Evolutionary conservation across 2,797 vertebrate species (phyloP).

Genomic region (Arrhamphus sclerolepis): DNA sequence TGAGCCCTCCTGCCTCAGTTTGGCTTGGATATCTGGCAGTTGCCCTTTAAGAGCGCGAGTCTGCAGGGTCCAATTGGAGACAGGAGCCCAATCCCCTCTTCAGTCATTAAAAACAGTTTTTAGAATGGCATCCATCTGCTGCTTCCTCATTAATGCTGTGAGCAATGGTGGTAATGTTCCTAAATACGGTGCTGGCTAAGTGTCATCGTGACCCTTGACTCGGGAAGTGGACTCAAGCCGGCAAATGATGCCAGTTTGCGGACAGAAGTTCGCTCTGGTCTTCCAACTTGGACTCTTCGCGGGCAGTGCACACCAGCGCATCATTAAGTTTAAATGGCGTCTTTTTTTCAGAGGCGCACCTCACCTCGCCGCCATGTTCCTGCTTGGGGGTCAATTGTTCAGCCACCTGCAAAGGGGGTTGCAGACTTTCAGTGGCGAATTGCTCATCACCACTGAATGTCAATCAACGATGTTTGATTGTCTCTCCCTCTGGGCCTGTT

Average conservation of each 20-base stretch:
- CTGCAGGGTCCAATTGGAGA: conserved; percentile 70
- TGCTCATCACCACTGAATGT: conserved; percentile 24
- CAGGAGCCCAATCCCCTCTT: conserved; percentile 71
- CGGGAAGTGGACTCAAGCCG: conserved; percentile 72
- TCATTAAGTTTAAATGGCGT: conserved; percentile 66
- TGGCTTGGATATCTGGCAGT: conserved; percentile 71
- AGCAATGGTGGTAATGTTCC: conserved; percentile 77
- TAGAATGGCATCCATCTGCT: conserved; percentile 80
- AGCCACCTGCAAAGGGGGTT: conserved; percentile 15
- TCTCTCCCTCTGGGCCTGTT: conserved; percentile 7
- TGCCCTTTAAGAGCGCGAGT: conserved; percentile 78
- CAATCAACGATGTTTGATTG: conserved; percentile 34
- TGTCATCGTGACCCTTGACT: conserved; percentile 76
- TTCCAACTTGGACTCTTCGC: conserved; percentile 50
- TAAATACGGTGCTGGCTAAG: conserved; percentile 73
- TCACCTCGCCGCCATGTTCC: conserved; percentile 2
- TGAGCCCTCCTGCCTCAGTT: conserved; percentile 64
- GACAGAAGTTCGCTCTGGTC: conserved; percentile 54
- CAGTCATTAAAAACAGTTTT: conserved; percentile 79
- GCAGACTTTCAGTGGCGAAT: neutral
- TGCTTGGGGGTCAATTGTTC: conserved; percentile 7
- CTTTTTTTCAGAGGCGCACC: conserved; percentile 15
- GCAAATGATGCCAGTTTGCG: conserved; percentile 69
- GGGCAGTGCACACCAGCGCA: conserved; percentile 17
- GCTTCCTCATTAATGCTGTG: conserved; percentile 77